Base-by-base conservation (phyloP, 92 coral and sea anemone genomes). In the Parazoanthus atlanticus region DNA sequence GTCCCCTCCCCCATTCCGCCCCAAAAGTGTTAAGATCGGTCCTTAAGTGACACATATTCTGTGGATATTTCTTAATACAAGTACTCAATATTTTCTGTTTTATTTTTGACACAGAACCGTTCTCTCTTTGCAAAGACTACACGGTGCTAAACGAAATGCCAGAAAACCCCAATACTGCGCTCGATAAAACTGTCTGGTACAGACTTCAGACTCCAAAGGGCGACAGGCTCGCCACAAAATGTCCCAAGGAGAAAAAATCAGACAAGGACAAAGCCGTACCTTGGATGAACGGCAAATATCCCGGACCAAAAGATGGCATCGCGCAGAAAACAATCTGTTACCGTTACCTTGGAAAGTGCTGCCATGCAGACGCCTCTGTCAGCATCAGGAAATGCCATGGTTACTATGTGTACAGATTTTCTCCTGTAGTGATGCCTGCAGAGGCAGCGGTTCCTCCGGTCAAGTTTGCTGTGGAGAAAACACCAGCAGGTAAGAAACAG, bases 111-210 rank as follows among this genome's bases (percentile, higher is more conserved):
- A 67, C 30, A 67, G 74, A n/a, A 19, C 74, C 74, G 29, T 67
- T 25, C 74, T 23, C 29, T 8, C 74, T 67, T 25, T 67, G 74
- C 74, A 67, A 3, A 10, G 74, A 67, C 25, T 67, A 67, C 74
- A 67, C 30, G 21, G 30, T n/a, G 2, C 26, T 67, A 8, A 67
- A 10, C 26, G 74, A 26, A n/a, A 67, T 67, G 31, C 74, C 30
- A 8, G 12, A n/a, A 25, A 67, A 67, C 7, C 74, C 74, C 32
- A 67, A 67, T 67, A n/a, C 0, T 67, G 74, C 26, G 12, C 74
- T 67, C 74, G 74, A 67, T 67, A 19, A n/a, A 7, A n/a, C 12
- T 67, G 25, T 67, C 76, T 71, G 76, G 76, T 71, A 71, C 76
- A 28, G 76, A 28, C 15, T 71, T 2, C 34, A 28, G 7, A 28